phyloP scores from a whole-genome alignment of 2,113 vertebrate genomes.

The Pica pica region DNA sequence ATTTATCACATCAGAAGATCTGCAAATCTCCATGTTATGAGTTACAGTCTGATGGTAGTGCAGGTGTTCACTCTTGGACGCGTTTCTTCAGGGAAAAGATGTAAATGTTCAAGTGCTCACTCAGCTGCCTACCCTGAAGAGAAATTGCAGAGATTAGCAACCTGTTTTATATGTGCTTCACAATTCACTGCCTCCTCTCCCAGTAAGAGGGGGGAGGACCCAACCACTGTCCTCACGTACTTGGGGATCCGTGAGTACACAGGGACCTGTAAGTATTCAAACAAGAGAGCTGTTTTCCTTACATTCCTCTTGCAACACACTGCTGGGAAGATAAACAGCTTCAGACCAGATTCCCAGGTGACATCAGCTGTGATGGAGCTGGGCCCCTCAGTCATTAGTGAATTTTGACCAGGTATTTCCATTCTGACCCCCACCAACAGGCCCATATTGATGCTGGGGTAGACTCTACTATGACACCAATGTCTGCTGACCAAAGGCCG shows the following conservation, averaged over 20 bases:
- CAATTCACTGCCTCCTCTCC: background rate
- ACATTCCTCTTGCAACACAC: background rate
- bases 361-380: background rate
- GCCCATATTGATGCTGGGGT: background rate
- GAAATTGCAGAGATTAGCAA: background rate
- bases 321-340: background rate
- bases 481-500: background rate
- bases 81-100: conserved; percentile 60
- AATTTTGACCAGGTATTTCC: background rate
- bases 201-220: fast-evolving
- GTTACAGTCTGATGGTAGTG: background rate
- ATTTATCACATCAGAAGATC: background rate
- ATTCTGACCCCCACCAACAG: background rate
- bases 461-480: background rate
- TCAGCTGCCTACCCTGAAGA: conserved; percentile 63
- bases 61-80: background rate
- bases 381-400: background rate
- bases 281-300: background rate
- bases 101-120: conserved; percentile 52
- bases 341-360: background rate
- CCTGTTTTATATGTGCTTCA: background rate
- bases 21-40: background rate
- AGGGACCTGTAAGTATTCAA: background rate
- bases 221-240: fast-evolving
- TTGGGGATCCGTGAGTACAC: background rate